Conservation (phyloP, 2,797 vertebrate species). For the Tenualosa ilisha region DNA sequence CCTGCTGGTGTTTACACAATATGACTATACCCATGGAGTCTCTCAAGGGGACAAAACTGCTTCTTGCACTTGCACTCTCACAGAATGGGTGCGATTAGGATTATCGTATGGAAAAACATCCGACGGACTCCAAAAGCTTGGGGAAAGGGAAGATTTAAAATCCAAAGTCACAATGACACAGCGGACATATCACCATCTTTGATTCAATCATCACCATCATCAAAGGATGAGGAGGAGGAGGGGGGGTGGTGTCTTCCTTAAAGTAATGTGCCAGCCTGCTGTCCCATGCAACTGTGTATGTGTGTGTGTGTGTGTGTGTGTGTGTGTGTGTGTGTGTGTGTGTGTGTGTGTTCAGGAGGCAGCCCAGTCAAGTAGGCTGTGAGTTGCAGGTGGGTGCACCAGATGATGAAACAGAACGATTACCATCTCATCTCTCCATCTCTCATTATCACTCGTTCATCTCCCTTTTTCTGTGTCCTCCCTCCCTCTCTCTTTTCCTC, state of each 20-base stretch:
- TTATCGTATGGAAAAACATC: not conserved
- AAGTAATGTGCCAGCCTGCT: not conserved
- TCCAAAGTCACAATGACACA: not conserved
- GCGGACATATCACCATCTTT: not conserved
- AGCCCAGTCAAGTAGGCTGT: not conserved
- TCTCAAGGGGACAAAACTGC: not conserved
- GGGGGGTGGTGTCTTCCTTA: not conserved
- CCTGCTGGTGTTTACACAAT: not conserved
- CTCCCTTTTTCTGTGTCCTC: not conserved
- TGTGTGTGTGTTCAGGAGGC: not conserved
- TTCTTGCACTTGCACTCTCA: constrained; percentile 12
- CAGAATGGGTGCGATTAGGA: not conserved
- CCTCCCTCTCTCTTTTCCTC: not conserved
- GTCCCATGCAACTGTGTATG: constrained; percentile 13
- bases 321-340: too few species aligned
- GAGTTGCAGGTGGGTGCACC: not conserved
- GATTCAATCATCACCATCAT: not conserved
- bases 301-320: too few species aligned
- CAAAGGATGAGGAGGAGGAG: not conserved
- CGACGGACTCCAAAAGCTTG: not conserved
- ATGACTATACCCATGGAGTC: not conserved
- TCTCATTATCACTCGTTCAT: not conserved
- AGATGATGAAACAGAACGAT: not conserved
- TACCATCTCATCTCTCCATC: constrained; percentile 8
- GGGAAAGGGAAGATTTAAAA: not conserved